Base-by-base conservation (phyloP, 2,888 invertebrate species). In the Cheilosia urbana region DNA sequence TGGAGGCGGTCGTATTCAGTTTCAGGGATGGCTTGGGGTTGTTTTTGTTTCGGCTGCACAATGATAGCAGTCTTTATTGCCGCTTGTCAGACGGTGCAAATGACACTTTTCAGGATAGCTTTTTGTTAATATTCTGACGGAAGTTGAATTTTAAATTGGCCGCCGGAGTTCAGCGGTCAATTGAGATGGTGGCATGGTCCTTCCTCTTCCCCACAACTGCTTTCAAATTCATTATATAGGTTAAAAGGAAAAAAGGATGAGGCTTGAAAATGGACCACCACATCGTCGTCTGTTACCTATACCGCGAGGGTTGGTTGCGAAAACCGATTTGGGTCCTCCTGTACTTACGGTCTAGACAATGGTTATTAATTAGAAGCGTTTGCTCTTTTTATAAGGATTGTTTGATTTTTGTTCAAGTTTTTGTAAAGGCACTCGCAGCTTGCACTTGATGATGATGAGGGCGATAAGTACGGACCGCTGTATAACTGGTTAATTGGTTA, bases 351-450 rank as follows among this genome's bases (percentile, higher is more conserved):
- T 77, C 77, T 68, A 77, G 77, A 77, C 77, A 60, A 42, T 77
- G 62, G 53, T 77, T 77, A 68, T 77, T 68, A 77, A 77, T 77
- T 77, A 69, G 60, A 77, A 77, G 45, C 69, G 77, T 77, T 77
- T 77, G 45, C 77, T 60, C 76, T 62, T 77, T 77, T 68, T 68
- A 77, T 77, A 45, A 47, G 45, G 51, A 68, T 15, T 53, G 58
- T 58, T 76, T 60, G 19, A n/a, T 19, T 21, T 34, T 57, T 57
- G 34, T 57, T n/a, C n/a, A n/a, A n/a, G n/a, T n/a, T n/a, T n/a
- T n/a, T 51, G 40, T 55, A 7, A 65, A 51, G 37, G 34, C 65
- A 51, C 65, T 34, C 51, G 24, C 13, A 37, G 13, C 37, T 37
- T 13, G 37, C 13, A 4, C 13, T 37, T 37, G 37, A 37, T 37